Conservation (phyloP, 1,140 invertebrate species). For the Zaprionus ghesquierei region DNA sequence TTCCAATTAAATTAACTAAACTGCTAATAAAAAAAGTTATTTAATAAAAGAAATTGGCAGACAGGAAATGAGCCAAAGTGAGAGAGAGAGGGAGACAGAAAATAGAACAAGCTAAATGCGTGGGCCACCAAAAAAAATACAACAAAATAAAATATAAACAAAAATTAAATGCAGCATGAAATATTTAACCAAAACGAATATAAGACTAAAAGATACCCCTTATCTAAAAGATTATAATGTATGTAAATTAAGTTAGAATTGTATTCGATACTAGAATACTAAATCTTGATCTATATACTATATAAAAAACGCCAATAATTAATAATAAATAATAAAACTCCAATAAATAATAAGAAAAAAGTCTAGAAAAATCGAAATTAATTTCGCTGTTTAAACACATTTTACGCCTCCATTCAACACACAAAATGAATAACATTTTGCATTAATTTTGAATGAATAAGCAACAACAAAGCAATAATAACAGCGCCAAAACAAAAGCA, state of each 20-base stretch:
- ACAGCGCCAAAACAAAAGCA: not conserved
- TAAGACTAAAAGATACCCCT: not conserved
- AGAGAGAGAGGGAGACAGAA: not conserved
- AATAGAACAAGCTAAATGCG: constrained; percentile 36
- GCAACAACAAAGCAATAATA: not conserved
- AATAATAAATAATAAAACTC: not conserved
- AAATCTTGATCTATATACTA: too few species aligned
- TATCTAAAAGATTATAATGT: not conserved
- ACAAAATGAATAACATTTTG: constrained; percentile 8
- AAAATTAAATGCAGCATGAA: not conserved
- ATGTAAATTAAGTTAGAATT: too few species aligned
- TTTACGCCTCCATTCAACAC: constrained; percentile 33
- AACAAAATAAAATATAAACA: not conserved
- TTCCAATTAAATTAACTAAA: constrained; percentile 4
- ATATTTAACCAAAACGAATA: not conserved
- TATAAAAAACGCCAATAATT: too few species aligned
- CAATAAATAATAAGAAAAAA: not conserved
- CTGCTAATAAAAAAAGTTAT: not conserved
- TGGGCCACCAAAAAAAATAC: constrained; percentile 19
- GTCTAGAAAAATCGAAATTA: not conserved
- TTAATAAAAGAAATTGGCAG: not conserved
- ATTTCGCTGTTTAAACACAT: constrained; percentile 19
- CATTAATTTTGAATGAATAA: constrained; percentile 37
- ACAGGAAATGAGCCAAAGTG: not conserved
- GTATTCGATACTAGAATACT: too few species aligned